These are phyloP conservation scores for Miltochrista miniata DNA, from an alignment of 2,888 invertebrate species.

Conservation along the genomic window DNA sequence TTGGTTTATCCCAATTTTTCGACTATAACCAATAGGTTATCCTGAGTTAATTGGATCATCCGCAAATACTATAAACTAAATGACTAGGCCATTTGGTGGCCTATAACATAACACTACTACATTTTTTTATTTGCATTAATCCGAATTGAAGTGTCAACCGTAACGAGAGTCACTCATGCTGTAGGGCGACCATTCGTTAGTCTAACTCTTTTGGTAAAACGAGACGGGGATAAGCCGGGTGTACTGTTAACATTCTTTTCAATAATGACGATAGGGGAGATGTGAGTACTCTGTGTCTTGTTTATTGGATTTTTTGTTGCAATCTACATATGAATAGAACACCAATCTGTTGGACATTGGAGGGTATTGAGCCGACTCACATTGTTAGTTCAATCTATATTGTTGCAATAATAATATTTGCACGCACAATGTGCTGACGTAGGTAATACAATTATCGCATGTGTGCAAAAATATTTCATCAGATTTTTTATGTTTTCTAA, in stretches of 20 bases:
- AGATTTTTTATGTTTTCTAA: slow-evolving; percentile 5
- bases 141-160: slow-evolving; percentile 78
- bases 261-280: slow-evolving; percentile 79
- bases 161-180: slow-evolving; percentile 60
- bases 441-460: slow-evolving; percentile 36
- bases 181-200: slow-evolving; percentile 79
- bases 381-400: slow-evolving; percentile 51
- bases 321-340: slow-evolving; percentile 82
- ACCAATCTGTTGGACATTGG: slow-evolving; percentile 73
- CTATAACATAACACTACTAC: no score
- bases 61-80: no score
- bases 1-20: no score
- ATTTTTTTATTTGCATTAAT: slow-evolving; percentile 48
- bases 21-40: no score
- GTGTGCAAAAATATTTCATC: slow-evolving; percentile 31
- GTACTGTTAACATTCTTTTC: slow-evolving; percentile 82
- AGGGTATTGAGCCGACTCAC: slow-evolving; percentile 57
- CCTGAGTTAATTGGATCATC: no score
- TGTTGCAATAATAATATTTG: slow-evolving; percentile 35
- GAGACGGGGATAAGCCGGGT: slow-evolving; percentile 78
- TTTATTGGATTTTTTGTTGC: slow-evolving; percentile 84
- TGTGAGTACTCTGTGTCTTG: slow-evolving; percentile 73
- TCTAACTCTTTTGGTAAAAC: slow-evolving; percentile 82
- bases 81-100: no score
- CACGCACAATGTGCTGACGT: slow-evolving; percentile 16